A percentile compares a stretch with the other conserved stretches of the same genome.
Conservation (phyloP, 2,797 vertebrate species). For the Bufotes viridis region DNA sequence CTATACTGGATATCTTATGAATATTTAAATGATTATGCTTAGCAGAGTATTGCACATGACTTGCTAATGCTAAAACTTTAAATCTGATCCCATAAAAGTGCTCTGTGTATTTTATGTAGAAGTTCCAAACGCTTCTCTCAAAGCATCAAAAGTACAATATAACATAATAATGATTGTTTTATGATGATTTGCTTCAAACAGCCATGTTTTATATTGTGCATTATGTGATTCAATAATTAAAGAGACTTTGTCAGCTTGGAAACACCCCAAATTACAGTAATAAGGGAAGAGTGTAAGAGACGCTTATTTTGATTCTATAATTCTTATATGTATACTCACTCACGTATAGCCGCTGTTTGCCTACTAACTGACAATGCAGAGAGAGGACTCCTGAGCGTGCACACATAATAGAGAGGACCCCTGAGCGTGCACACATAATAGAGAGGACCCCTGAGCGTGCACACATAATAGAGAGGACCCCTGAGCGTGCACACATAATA, state of each 20-base stretch:
- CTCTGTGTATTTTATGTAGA: neutral
- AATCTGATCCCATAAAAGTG: neutral
- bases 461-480: no score
- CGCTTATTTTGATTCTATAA: no score
- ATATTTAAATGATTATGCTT: neutral
- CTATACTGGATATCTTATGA: neutral
- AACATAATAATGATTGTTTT: neutral
- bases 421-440: no score
- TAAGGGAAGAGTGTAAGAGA: no score
- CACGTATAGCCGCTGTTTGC: no score
- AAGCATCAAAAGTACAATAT: neutral
- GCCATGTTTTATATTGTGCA: neutral
- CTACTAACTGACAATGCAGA: no score
- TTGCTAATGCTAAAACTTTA: neutral
- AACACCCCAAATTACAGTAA: no score
- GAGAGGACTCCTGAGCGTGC: no score
- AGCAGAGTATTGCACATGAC: neutral
- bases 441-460: no score
- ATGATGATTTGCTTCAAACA: neutral
- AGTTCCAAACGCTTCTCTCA: neutral
- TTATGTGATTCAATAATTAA: neutral
- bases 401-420: no score
- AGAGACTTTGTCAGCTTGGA: neutral
- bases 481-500: no score
- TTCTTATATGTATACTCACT: no score